Base-by-base conservation (phyloP, 2,797 vertebrate genomes). In the Urosaurus nigricauda region DNA sequence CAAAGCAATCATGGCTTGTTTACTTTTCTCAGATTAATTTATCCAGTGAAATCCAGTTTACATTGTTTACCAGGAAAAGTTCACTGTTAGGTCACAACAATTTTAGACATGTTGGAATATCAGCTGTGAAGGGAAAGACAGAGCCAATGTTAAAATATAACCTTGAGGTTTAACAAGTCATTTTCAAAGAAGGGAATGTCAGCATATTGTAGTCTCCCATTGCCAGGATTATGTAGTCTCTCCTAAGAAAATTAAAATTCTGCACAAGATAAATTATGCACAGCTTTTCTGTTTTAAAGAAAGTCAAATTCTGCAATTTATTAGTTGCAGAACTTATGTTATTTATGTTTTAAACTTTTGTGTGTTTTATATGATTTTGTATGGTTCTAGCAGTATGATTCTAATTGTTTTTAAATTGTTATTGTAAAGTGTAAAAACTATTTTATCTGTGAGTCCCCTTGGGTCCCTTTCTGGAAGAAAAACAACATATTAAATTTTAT, bases 1-100 rank as follows among this genome's bases (percentile, higher is more conserved):
- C 93, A 17, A 94, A 91, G 90, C 84, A 88, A 92, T 56, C 87
- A 81, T 91, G 12, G 29, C 70, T 75, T 80, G 82, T 83, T 74
- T 89, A 0, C 40, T 83, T 91, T 51, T 24, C 87, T 26, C 40
- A 92, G 19, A 51, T 75, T 84, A 0, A 73, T 84, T 88, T 91
- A 82, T 70, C 35, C n/a, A 82, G 37, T 80, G 68, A 91, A 0
- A 12, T 77, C 12, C 73, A 78, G 56, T 90, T 87, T 89, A 21
- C 87, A 3, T 78, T 92, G 79, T 90, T 94, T 92, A 5, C 47
- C 16, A 63, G 32, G 26, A 70, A 79, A 79, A 60, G 47, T 87
- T 88, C 84, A 86, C 29, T 43, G 12, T 83, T 0, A 40, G 4
- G 19, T 77, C 84, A 7, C n/a, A 90, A 87, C 77, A 88, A 35